These are phyloP conservation scores for Psophia crepitans DNA, from an alignment of 2,113 vertebrate genomes.

Conservation along the genomic window DNA sequence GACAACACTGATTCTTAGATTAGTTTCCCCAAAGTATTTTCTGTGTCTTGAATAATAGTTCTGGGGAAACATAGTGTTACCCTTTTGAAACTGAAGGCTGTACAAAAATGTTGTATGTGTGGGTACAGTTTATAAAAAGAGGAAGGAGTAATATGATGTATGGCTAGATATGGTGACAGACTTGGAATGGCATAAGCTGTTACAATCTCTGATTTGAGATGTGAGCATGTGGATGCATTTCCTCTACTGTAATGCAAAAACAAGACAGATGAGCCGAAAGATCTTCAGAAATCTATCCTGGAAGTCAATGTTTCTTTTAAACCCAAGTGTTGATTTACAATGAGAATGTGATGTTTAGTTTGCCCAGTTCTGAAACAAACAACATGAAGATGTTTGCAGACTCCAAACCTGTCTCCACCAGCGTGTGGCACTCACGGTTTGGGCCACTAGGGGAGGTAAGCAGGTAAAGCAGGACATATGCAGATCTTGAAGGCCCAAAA, in stretches of 20 bases:
- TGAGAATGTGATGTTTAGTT: neutral
- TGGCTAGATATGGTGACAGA: neutral
- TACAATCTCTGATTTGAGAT: neutral
- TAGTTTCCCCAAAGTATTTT: neutral
- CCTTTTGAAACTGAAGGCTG: neutral
- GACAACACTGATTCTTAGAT: neutral
- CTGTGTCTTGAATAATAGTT: neutral
- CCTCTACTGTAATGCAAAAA: neutral
- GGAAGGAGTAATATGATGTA: neutral
- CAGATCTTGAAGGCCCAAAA: neutral
- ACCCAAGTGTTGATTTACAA: neutral
- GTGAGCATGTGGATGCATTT: neutral
- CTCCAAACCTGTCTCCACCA: neutral
- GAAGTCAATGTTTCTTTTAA: neutral
- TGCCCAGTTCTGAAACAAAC: neutral
- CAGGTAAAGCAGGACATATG: rapidly evolving
- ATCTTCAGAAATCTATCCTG: neutral
- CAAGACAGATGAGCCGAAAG: neutral
- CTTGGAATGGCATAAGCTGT: neutral
- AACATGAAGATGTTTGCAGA: neutral
- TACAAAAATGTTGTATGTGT: neutral
- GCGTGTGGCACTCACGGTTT: neutral
- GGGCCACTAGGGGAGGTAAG: neutral
- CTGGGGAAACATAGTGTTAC: neutral
- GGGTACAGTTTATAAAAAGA: neutral